Percentiles rank a stretch among this genome's conserved stretches.
Conservation (phyloP, 1,140 invertebrate species). For the Hylaeus anthracinus region DNA sequence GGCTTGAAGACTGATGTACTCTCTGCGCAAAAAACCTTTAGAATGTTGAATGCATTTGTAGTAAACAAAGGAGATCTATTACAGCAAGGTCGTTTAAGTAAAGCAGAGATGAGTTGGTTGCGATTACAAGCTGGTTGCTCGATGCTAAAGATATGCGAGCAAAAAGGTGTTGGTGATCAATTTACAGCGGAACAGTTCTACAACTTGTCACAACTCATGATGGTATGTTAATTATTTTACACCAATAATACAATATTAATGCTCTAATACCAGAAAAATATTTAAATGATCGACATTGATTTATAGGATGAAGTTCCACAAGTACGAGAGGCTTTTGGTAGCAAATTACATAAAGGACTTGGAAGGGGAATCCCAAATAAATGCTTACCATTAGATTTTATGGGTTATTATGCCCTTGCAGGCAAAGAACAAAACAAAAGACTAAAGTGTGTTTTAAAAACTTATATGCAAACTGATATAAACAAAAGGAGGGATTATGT, state of each 20-base stretch:
- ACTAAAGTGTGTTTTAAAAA: constrained; percentile 85
- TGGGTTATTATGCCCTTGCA: constrained; percentile 95
- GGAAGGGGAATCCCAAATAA: constrained; percentile 91
- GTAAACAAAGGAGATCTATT: constrained; percentile 92
- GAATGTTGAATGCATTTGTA: constrained; percentile 94
- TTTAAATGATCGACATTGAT: constrained; percentile 16
- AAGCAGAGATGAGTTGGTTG: constrained; percentile 95
- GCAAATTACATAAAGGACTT: constrained; percentile 95
- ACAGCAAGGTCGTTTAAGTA: constrained; percentile 87
- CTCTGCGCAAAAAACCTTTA: constrained; percentile 96
- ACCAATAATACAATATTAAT: no score
- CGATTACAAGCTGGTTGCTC: constrained; percentile 94
- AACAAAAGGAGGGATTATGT: constrained; percentile 95
- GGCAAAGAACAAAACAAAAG: constrained; percentile 92
- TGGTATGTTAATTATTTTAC: constrained; percentile 82
- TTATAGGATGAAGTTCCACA: constrained; percentile 92
- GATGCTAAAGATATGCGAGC: constrained; percentile 98
- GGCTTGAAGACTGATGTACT: constrained; percentile 94
- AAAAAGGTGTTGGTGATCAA: constrained; percentile 96
- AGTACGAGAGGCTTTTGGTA: constrained; percentile 94
- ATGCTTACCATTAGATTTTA: constrained; percentile 96
- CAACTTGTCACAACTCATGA: constrained; percentile 94
- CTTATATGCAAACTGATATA: constrained; percentile 93
- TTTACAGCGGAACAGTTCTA: constrained; percentile 97
- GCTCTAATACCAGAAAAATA: background rate